Conservation (phyloP, 2,113 vertebrate genomes). For the Corythaixoides concolor region DNA sequence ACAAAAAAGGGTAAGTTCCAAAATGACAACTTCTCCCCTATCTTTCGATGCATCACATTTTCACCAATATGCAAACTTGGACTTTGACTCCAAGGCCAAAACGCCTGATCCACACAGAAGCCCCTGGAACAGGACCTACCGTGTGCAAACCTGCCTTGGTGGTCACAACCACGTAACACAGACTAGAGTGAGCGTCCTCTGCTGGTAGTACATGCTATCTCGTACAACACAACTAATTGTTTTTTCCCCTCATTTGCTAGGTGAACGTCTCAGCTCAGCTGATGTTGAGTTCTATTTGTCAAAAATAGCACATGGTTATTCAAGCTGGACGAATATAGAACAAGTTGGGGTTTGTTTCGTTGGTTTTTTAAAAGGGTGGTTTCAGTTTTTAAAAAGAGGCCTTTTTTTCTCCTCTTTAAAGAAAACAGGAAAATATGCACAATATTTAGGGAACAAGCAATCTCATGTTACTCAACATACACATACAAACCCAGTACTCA, state of each 20-base stretch:
- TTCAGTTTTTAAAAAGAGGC: background rate
- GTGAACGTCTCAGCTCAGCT: background rate
- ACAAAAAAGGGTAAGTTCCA: slow-evolving; percentile 81
- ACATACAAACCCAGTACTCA: background rate
- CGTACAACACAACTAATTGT: background rate
- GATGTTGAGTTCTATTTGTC: background rate
- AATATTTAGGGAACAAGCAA: background rate
- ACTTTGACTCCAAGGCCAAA: background rate
- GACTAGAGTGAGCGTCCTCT: background rate
- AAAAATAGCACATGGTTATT: background rate
- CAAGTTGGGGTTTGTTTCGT: background rate
- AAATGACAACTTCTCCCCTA: background rate
- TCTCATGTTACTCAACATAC: background rate
- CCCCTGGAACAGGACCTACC: too few relatives aligned
- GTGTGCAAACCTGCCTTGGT: background rate
- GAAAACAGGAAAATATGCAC: background rate
- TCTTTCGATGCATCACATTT: background rate
- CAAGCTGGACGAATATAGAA: background rate
- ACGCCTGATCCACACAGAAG: background rate
- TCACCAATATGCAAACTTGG: background rate
- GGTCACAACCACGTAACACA: background rate
- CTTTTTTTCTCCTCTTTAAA: background rate
- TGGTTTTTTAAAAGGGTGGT: background rate
- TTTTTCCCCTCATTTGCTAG: background rate
- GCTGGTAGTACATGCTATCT: background rate